Percentiles rank a stretch among this genome's conserved stretches.
Evolutionary conservation across 2,113 vertebrate species (phyloP).

Genomic region (Rhinolophus sinicus): DNA sequence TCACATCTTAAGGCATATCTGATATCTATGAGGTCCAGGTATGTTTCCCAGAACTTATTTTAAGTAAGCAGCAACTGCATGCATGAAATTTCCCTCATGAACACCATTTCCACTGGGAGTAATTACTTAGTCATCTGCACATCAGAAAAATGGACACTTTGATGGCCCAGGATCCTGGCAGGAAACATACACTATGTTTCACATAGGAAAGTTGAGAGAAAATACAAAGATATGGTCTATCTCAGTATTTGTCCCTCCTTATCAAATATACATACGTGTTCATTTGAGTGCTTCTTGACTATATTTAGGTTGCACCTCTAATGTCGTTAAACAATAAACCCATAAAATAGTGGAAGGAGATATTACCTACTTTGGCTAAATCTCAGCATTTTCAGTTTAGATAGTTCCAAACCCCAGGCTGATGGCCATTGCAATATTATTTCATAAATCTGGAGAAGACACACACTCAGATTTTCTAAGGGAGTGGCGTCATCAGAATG

Average conservation of each 20-base stretch:
- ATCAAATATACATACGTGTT: neutral
- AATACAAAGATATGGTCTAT: neutral
- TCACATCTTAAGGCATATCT: neutral
- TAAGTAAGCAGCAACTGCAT: neutral
- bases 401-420: neutral
- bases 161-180: neutral
- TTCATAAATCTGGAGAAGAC: neutral
- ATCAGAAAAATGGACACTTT: neutral
- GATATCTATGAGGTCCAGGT: neutral
- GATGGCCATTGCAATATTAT: neutral
- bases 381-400: neutral
- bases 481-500: too few species aligned
- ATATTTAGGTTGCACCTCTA: neutral
- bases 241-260: neutral
- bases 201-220: neutral
- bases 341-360: neutral
- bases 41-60: slow-evolving; percentile 20
- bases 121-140: neutral
- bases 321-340: neutral
- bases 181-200: neutral
- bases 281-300: neutral
- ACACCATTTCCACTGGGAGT: slow-evolving; percentile 32
- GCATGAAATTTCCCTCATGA: neutral
- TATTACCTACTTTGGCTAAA: neutral
- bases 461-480: neutral